Percentiles rank a stretch among this genome's conserved stretches.
Evolutionary conservation across 2,113 vertebrate species (phyloP).

Genomic region (Pseudorectes ferrugineus): DNA sequence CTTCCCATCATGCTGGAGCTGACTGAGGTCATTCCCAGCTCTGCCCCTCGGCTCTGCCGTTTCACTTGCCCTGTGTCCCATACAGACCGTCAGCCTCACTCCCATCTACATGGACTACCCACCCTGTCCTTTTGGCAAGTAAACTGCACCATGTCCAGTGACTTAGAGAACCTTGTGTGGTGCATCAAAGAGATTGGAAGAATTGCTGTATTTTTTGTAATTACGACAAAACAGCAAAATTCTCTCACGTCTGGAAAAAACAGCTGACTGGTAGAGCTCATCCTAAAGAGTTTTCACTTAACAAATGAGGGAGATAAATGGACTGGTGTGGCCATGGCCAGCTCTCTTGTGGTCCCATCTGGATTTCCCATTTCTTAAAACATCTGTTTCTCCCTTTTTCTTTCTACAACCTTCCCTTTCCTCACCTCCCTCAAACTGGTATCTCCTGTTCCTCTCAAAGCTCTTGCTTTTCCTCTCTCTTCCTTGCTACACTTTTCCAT

Average conservation of each 20-base stretch:
- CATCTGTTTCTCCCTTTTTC: neutral
- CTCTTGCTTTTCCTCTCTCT: neutral
- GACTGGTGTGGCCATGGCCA: neutral
- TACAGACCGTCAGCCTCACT: neutral
- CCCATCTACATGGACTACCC: neutral
- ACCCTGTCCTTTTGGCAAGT: neutral
- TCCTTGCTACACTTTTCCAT: neutral
- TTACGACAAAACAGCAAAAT: neutral
- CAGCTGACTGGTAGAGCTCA: neutral
- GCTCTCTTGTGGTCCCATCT: neutral
- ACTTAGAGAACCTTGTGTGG: neutral
- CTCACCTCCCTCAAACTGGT: neutral
- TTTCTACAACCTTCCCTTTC: neutral
- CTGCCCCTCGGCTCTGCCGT: accelerated
- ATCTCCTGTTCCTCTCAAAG: neutral
- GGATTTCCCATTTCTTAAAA: neutral
- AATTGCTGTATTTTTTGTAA: neutral
- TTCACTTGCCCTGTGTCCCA: neutral
- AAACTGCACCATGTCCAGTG: accelerated
- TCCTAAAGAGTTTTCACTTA: neutral
- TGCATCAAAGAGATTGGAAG: neutral
- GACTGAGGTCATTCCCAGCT: accelerated
- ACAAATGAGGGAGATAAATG: neutral
- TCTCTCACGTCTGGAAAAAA: neutral
- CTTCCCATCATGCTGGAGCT: accelerated